Evolutionary conservation across 2,797 vertebrate species (phyloP).

Genomic region (Alcedo quadribrachys): DNA sequence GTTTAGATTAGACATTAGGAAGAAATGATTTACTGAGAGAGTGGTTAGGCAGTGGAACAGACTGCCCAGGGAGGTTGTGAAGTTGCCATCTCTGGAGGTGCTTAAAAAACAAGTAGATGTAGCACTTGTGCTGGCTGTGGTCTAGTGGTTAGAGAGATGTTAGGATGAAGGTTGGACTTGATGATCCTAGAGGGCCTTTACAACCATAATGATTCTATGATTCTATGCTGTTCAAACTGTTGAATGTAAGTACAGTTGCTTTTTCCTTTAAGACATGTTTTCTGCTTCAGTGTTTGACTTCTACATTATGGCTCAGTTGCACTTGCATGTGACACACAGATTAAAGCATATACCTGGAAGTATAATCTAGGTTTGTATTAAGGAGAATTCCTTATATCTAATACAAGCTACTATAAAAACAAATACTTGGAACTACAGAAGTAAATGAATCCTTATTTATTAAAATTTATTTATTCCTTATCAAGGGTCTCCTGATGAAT

Average conservation of each 20-base stretch:
- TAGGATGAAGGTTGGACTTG: no score
- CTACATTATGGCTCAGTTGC: background rate
- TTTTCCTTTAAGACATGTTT: conserved; percentile 16
- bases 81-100: no score
- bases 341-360: background rate
- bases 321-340: background rate
- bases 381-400: conserved; percentile 55
- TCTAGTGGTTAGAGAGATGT: no score
- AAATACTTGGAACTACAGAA: conserved; percentile 33
- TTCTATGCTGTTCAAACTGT: background rate
- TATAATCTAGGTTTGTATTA: conserved; percentile 56
- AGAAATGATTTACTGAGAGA: no score
- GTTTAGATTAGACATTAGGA: no score
- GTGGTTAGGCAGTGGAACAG: no score
- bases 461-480: conserved; percentile 76
- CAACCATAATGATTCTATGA: no score
- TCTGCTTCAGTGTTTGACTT: background rate
- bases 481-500: conserved; percentile 45
- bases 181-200: no score
- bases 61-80: no score
- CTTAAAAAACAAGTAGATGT: no score
- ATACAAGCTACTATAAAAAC: conserved; percentile 25
- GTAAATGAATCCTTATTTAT: conserved; percentile 74
- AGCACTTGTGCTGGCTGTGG: no score
- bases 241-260: background rate